Conservation (phyloP, 2,797 vertebrate genomes). For the Enteromius argenteus region DNA sequence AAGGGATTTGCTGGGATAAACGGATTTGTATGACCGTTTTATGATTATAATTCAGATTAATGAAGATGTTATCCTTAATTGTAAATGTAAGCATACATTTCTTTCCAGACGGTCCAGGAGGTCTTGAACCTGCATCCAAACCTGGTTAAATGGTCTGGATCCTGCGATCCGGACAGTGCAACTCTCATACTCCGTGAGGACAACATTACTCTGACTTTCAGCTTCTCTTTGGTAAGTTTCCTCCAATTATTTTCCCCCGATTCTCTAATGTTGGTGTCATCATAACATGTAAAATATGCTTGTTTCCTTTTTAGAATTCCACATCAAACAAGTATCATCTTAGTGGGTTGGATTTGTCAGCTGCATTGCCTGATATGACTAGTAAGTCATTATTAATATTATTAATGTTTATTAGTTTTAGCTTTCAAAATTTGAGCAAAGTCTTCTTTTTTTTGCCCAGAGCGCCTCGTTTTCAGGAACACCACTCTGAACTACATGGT, state of each 20-base stretch:
- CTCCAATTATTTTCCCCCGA: neutral
- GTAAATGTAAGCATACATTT: neutral
- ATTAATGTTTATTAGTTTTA: neutral
- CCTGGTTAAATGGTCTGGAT: slow-evolving; percentile 73
- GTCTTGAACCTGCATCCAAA: slow-evolving; percentile 83
- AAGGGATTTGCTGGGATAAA: slow-evolving; percentile 17
- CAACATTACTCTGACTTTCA: slow-evolving; percentile 76
- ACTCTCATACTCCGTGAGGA: slow-evolving; percentile 72
- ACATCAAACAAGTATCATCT: slow-evolving; percentile 79
- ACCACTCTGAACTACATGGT: slow-evolving; percentile 81
- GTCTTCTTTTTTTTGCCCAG: slow-evolving; percentile 48
- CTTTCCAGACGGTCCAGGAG: slow-evolving; percentile 70
- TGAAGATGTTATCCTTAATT: slow-evolving; percentile 1
- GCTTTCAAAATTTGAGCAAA: neutral
- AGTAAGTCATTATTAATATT: slow-evolving; percentile 66
- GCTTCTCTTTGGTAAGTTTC: slow-evolving; percentile 80
- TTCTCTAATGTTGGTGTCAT: neutral
- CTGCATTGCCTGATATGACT: slow-evolving; percentile 70
- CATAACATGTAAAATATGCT: slow-evolving; percentile 10
- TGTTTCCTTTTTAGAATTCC: slow-evolving; percentile 70
- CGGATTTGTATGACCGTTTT: neutral
- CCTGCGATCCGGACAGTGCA: slow-evolving; percentile 73
- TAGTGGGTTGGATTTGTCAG: slow-evolving; percentile 70
- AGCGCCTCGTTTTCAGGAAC: slow-evolving; percentile 69
- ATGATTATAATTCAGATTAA: neutral